Conservation (phyloP, 1,140 invertebrate genomes). For the Tetramorium simillimum region DNA sequence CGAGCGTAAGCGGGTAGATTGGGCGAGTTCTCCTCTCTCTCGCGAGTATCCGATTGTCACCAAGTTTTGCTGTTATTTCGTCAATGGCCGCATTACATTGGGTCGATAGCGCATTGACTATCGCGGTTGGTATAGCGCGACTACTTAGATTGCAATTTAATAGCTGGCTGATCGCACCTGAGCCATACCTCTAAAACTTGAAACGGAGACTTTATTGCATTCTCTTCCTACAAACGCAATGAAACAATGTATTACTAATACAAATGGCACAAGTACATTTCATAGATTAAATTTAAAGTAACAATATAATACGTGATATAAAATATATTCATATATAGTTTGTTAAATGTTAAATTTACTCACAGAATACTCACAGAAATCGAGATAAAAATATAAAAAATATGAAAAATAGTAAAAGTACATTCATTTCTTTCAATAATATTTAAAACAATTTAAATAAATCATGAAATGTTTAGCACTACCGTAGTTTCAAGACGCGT, state of each 20-base stretch:
- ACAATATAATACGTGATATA: neutral
- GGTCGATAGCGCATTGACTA: conserved; percentile 38
- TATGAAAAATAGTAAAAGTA: neutral
- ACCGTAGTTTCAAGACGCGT: neutral
- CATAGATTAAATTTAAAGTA: neutral
- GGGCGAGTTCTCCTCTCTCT: conserved; percentile 49
- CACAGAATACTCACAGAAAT: neutral
- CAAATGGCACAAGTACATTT: neutral
- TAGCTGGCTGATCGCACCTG: conserved; percentile 30
- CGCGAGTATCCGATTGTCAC: conserved; percentile 60
- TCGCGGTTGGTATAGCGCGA: conserved; percentile 31
- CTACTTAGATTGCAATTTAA: conserved; percentile 50
- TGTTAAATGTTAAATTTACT: neutral
- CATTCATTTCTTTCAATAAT: conserved; percentile 39
- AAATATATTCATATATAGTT: neutral
- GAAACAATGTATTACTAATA: neutral
- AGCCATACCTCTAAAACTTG: neutral
- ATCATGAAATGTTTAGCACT: neutral
- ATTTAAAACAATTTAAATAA: conserved; percentile 31
- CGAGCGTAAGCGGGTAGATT: conserved; percentile 57
- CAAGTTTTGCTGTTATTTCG: conserved; percentile 62
- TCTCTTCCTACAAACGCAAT: neutral
- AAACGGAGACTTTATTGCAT: neutral
- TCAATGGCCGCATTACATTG: conserved; percentile 43
- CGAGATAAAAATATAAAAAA: neutral